Evolutionary conservation across 2,888 invertebrate species (phyloP).

Genomic region (Lumbricus terrestris): DNA sequence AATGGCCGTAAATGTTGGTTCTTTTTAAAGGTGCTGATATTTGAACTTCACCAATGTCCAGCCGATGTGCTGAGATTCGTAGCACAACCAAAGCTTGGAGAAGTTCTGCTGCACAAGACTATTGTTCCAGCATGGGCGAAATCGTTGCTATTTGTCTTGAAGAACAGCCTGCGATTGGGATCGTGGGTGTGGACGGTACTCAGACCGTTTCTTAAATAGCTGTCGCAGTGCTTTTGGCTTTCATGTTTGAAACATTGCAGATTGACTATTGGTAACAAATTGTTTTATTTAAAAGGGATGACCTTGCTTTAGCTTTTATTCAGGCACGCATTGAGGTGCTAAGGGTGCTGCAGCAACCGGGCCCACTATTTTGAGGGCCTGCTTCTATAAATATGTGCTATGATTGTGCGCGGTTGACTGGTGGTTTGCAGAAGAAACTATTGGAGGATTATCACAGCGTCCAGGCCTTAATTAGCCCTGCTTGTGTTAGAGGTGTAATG

Average conservation of each 20-base stretch:
- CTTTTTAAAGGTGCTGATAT: slow-evolving; percentile 32
- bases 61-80: slow-evolving; percentile 10
- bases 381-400: too few species aligned
- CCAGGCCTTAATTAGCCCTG: too few species aligned
- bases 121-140: slow-evolving; percentile 28
- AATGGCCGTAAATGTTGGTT: neutral
- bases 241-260: neutral
- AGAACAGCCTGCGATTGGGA: slow-evolving; percentile 28
- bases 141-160: slow-evolving; percentile 23
- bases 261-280: too few species aligned
- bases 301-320: neutral
- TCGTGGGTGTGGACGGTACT: slow-evolving; percentile 34
- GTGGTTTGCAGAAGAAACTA: too few species aligned
- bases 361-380: too few species aligned
- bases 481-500: neutral
- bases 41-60: slow-evolving; percentile 34
- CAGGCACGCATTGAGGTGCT: too few species aligned
- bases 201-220: slow-evolving; percentile 27
- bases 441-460: too few species aligned
- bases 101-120: slow-evolving; percentile 30
- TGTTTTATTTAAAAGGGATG: too few species aligned
- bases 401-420: too few species aligned
- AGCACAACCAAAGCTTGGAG: slow-evolving; percentile 28
- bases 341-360: too few species aligned
- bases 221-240: neutral